Percentiles rank a stretch among this genome's conserved stretches.
Conservation (phyloP, 64 coral and sea anemone genomes). For the Stichodactyla mertensii region DNA sequence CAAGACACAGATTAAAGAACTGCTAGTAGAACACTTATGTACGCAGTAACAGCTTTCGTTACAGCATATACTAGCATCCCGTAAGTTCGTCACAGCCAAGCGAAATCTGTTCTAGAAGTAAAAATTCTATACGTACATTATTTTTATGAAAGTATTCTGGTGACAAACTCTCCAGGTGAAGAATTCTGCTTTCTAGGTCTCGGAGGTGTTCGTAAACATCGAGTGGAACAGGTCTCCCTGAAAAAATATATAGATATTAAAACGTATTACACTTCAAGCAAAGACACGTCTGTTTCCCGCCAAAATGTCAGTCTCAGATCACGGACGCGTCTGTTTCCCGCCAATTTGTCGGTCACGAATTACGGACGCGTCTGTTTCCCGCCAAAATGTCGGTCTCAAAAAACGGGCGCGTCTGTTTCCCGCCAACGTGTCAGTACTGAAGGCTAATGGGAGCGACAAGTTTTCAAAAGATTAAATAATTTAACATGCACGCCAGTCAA, state of each 20-base stretch:
- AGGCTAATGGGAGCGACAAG: too few relatives aligned
- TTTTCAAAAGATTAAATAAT: too few relatives aligned
- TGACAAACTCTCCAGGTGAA: conserved; percentile 83
- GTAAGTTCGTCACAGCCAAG: too few relatives aligned
- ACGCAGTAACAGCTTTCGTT: too few relatives aligned
- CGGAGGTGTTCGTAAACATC: conserved; percentile 73
- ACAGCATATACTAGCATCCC: too few relatives aligned
- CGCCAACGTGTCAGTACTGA: background rate
- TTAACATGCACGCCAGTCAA: too few relatives aligned
- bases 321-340: background rate
- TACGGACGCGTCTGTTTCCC: conserved; percentile 21
- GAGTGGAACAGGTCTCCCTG: conserved; percentile 67
- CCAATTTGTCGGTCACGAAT: background rate
- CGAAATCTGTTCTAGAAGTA: too few relatives aligned
- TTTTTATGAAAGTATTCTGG: conserved; percentile 73
- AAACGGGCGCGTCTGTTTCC: background rate
- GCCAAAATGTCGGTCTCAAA: background rate
- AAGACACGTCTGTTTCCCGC: background rate
- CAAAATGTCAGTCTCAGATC: background rate
- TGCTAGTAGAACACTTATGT: too few relatives aligned
- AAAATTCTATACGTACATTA: background rate
- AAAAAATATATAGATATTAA: background rate
- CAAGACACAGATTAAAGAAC: too few relatives aligned
- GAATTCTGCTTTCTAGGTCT: conserved; percentile 68
- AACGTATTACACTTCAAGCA: background rate